Evolutionary conservation across 2,797 vertebrate genomes (phyloP).

Genomic region (Rousettus madagascariensis): DNA sequence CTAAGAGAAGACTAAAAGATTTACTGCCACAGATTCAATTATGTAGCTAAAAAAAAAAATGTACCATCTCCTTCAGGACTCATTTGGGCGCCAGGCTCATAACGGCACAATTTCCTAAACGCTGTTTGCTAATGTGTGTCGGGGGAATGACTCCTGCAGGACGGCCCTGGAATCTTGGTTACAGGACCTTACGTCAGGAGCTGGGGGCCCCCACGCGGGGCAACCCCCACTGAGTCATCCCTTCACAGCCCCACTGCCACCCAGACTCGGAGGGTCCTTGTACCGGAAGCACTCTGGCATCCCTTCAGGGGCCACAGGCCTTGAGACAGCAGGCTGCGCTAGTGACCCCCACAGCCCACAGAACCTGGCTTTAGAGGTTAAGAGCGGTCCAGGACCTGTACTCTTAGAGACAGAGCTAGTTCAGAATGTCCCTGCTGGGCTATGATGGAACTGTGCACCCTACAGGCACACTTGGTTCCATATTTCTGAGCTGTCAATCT

Average conservation of each 20-base stretch:
- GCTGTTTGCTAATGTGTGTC: background rate
- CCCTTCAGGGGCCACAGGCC: background rate
- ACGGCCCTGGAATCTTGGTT: background rate
- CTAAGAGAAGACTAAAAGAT: conserved; percentile 74
- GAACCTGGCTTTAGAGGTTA: background rate
- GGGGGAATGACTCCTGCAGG: background rate
- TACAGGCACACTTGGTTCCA: background rate
- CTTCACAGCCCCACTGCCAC: background rate
- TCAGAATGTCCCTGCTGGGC: background rate
- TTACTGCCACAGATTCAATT: conserved; percentile 77
- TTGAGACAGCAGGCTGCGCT: background rate
- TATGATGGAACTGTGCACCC: fast-evolving
- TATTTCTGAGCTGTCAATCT: background rate
- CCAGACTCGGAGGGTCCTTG: background rate
- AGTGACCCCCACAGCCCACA: background rate
- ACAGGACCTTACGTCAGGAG: background rate
- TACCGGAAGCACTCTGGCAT: fast-evolving
- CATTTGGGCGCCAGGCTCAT: conserved; percentile 47
- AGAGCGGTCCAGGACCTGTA: background rate
- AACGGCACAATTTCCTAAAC: conserved; percentile 48
- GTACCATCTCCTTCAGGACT: conserved; percentile 60
- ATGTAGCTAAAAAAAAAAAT: conserved; percentile 70
- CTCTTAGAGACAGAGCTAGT: background rate
- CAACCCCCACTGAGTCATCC: background rate
- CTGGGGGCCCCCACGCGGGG: background rate